Evolutionary conservation across 1,140 invertebrate genomes (phyloP), one percentile per base, ranked within the genome.

Genomic region (Drosophila rhopaloa): DNA sequence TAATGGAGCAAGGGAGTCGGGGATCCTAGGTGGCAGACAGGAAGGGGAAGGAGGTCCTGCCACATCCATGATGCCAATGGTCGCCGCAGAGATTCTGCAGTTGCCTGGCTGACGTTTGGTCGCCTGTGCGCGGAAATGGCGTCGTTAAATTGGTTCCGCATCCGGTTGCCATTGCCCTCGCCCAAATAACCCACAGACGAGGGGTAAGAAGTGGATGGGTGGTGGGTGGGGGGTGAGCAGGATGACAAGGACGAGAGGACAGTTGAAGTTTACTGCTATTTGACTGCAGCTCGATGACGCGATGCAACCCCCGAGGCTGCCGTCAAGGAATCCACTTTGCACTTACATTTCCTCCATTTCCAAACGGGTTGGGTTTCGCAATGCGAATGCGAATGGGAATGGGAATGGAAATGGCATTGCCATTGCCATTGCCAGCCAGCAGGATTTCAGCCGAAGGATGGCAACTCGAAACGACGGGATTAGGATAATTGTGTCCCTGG

Each of bases 101-200:
- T 57, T 47, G 44, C 41, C 50, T 50, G 58, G 54, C 48, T 66
- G 71, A 57, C 27, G 32, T 37, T 73, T 57, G 62, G 40, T 61
- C 67, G 48, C 50, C 46, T 13, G 32, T 44, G 59, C 60, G 51
- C 66, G 76, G 76, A 79, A 72, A 79, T 78, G 76, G 66, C 59
- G 67, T 70, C 75, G 67, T 79, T 79, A 70, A 72, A 79, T 79
- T 72, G 76, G 75, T 79, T 79, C 75, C 76, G 76, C 62, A 76
- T 76, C 73, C 73, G 73, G 54, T 67, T 62, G 51, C 41, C 50
- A 68, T 56, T 54, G 63, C 65, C 35, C 61, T 51, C 51, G 43
- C 53, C 57, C 32, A 59, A 46, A 55, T 19, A 72, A 54, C 32
- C 50, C 66, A 48, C 55, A 41, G 10, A 16, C n/a, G 10, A 32